Evolutionary conservation across 2,888 invertebrate species (phyloP), one percentile per base, ranked within the genome.

Genomic region (Byasa hedistus): DNA sequence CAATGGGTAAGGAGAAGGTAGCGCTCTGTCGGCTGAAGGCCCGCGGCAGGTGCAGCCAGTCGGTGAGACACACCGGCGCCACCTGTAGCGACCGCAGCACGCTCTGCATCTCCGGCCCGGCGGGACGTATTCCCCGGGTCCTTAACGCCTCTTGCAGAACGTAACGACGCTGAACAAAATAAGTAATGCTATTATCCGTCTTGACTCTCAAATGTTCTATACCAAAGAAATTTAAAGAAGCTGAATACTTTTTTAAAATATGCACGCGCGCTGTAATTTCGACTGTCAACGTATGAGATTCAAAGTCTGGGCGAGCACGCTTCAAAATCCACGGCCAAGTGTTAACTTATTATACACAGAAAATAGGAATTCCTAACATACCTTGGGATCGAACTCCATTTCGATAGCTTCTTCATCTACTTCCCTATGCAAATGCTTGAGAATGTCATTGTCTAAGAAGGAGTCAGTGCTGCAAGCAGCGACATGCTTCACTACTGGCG

Each of bases 21-120:
- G 95, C 95, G 70, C 94, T 95, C 52, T 94, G 93, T 54, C 96
- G 92, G 0, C 95, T 94, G 83, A 96, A 96, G n/a, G 95, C 94
- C 57, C 96, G 86, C 0, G 96, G 96, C 71, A 95, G 91, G 72
- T 94, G 94, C 21, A 94, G 85, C 93, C 93, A 94, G 72, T 93
- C 90, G 5, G 93, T 93, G 1, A 93, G 85, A 66, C 93, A 92
- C 22, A 91, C 82, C 0, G 91, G 87, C 0, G 92, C 89, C 5
- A 93, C 80, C 65, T 89, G 86, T 24, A 93, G 66, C 70, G 93
- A 92, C 19, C 89, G 85, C 60, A 93, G 82, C 4, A 93, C 75
- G 0, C 83, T 79, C 57, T 89, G 89, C 83, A 94, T 85, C 76
- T 93, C 94, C 8, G 83, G 82, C 0, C 93, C 93, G 68, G 79